Base-by-base conservation (phyloP, 2,797 vertebrate species). In the Phyllotis vaccarum region DNA sequence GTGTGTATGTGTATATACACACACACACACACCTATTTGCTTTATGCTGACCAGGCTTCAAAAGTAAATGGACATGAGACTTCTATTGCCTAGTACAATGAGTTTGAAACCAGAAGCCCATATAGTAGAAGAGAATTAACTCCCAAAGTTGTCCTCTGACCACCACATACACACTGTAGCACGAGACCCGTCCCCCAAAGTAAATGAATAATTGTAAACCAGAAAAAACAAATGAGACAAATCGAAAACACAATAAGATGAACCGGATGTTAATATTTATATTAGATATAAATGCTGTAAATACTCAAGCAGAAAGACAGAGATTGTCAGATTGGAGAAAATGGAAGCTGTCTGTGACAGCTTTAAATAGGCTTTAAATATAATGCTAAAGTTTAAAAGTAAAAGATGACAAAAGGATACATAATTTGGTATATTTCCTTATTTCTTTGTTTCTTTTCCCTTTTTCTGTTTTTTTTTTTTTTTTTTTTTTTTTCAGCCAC, bases 281-380 rank as follows among this genome's bases (percentile, higher is more conserved):
- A 95, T 62, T 95, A 90, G 94, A 86, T 93, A 0, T 86, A 87
- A 94, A 82, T 93, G 40, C 21, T 94, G 40, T 78, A 93, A 89
- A 89, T 24, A 90, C 3, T 13, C 49, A 80, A 94, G 40, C 22
- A 83, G 5, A 85, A 94, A 95, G 74, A 58, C 68, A 46, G 3
- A 95, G 78, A 92, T 89, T 86, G 3, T 12, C 46, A 91, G 62
- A 70, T 11, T n/a, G 7, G 12, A 70, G 66, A 79, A 88, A 95
- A 64, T 40, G 3, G 3, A 7, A 75, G 52, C 17, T 58, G 49
- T 31, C 58, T 46, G 14, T 37, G 40, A 37, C 34, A n/a, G 6
- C 56, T 40, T 95, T 89, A 93, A 91, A 91, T 60, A 11, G 2
- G 81, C 29, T 86, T 76, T 86, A 86, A 64, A 78, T 78, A 86